phyloP scores from a whole-genome alignment of 2,888 invertebrate species.

The Andrena fulva region DNA sequence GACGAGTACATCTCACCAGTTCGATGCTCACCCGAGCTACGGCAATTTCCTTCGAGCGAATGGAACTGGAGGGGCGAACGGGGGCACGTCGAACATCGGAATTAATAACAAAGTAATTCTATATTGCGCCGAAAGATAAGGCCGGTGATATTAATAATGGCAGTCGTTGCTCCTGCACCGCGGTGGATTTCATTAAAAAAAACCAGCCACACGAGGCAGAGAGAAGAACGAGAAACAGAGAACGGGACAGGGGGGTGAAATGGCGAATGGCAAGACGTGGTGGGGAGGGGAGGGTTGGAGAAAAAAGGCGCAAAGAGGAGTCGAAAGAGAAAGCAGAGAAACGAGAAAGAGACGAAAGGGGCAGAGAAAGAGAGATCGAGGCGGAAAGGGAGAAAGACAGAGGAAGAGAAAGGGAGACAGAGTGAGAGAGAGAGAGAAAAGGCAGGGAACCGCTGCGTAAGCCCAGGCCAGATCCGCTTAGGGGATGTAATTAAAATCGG shows the following conservation, averaged over 20 bases:
- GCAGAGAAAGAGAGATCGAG: slow-evolving; percentile 19
- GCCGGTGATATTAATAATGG: slow-evolving; percentile 83
- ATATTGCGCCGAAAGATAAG: slow-evolving; percentile 81
- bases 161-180: slow-evolving; percentile 77
- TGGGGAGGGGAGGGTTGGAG: not conserved
- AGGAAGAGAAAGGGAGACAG: slow-evolving; percentile 19
- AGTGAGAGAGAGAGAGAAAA: slow-evolving; percentile 36
- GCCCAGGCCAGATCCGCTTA: slow-evolving; percentile 82
- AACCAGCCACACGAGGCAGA: slow-evolving; percentile 51
- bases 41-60: slow-evolving; percentile 51
- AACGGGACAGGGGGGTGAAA: slow-evolving; percentile 59
- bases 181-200: slow-evolving; percentile 83
- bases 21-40: slow-evolving; percentile 24
- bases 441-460: slow-evolving; percentile 73
- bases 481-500: slow-evolving; percentile 84
- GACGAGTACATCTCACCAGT: slow-evolving; percentile 40
- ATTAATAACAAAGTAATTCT: slow-evolving; percentile 84
- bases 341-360: slow-evolving; percentile 55
- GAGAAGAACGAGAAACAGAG: slow-evolving; percentile 40
- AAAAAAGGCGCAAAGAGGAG: slow-evolving; percentile 36
- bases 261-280: slow-evolving; percentile 31
- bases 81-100: slow-evolving; percentile 71
- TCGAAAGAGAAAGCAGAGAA: slow-evolving; percentile 59
- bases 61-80: slow-evolving; percentile 11
- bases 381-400: slow-evolving; percentile 34